Evolutionary conservation across 2,797 vertebrate species (phyloP).

Genomic region (Xenopus petersii): DNA sequence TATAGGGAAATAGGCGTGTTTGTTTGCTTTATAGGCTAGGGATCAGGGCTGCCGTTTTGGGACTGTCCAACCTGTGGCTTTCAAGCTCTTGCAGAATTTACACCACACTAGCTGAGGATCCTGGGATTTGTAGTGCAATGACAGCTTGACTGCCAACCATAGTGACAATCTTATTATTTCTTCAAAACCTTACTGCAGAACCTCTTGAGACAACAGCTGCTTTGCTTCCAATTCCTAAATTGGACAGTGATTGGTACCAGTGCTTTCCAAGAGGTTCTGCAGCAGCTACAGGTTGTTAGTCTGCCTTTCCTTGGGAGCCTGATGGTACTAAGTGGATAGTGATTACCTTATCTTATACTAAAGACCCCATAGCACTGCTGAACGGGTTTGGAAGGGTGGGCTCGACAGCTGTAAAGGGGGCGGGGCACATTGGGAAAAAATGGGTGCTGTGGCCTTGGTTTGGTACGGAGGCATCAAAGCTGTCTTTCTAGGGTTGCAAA

Average conservation of each 20-base stretch:
- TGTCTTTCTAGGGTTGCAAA: too few species aligned
- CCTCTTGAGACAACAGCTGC: background rate
- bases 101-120: too few species aligned
- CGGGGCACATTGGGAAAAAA: conserved; percentile 7
- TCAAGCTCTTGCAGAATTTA: too few species aligned
- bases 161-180: background rate
- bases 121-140: too few species aligned
- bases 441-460: background rate
- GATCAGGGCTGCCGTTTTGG: too few species aligned
- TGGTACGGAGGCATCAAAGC: too few species aligned
- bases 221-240: background rate
- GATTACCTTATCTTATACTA: too few species aligned
- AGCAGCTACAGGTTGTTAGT: background rate
- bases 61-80: too few species aligned
- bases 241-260: background rate
- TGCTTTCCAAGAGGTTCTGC: background rate
- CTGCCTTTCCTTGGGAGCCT: background rate
- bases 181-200: background rate
- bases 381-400: background rate
- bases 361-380: background rate
- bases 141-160: too few species aligned
- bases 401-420: conserved; percentile 7
- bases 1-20: too few species aligned
- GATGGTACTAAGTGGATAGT: too few species aligned
- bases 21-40: too few species aligned